Base-by-base conservation (phyloP, 2,113 vertebrate genomes). In the Oryzias celebensis region DNA sequence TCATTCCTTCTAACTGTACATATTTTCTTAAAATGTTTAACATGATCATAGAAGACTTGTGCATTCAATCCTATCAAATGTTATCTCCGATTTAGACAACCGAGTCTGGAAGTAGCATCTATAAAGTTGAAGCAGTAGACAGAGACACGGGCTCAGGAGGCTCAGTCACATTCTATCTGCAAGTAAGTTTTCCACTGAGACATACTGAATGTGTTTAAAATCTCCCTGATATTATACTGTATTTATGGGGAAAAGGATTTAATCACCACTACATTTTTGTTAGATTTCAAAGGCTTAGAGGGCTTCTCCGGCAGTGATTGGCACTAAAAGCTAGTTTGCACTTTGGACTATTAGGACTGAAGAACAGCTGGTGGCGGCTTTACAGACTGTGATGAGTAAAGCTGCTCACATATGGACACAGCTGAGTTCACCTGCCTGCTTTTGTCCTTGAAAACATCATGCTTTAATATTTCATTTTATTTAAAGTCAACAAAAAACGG, bases 111-210 rank as follows among this genome's bases (percentile, higher is more conserved):
- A 94, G 89, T 84, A 98, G 96, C 53, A 94, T 98, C 80, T 94
- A 91, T 62, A 93, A 93, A 77, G 89, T 92, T 0, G 87, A 90
- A 14, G 95, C 96, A 0, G 67, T 95, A 71, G 97, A 99, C 85
- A 94, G 68, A 88, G 97, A 99, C 78, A 94, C 93, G 0, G 97
- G 96, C 16, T 98, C 97, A 44, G 96, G 95, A 45, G 96, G 97
- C 63, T 98, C 96, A 2, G 85, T 98, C 83, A 96, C 90, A 64
- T 99, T 92, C 79, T 95, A 92, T 81, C 91, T 99, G 13, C 95
- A 96, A 94, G 97, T 98, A 93, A 66, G 52, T 22, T 5, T 31
- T 36, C 14, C 20, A 13, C 4, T 16, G 44, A 7, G 17, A 7
- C 2, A n/a, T 47, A 47, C 5, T 47, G 5, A 18, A 18, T 47